Evolutionary conservation across 2,888 invertebrate species (phyloP), one percentile per base, ranked within the genome.

Genomic region (Uropetala carovei): DNA sequence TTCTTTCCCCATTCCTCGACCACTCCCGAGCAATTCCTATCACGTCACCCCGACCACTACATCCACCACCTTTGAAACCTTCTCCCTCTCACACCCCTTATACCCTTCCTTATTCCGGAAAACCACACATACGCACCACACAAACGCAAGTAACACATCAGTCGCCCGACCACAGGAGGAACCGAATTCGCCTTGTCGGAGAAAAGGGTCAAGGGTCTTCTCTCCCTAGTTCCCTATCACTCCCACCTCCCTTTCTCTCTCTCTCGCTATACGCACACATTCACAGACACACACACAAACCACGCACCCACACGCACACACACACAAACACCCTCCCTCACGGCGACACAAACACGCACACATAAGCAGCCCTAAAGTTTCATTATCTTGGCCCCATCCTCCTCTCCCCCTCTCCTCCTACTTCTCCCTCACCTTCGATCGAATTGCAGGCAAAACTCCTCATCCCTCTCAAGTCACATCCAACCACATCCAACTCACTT

Each of bases 311-410:
- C 75, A 75, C 27, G 22, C 27, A 27, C 75, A 75, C 75, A 75
- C 22, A 22, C n/a, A 56, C 22, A 16, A 57, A 85, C 57, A 58
- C 22, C 85, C 85, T 68, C n/a, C 68, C 68, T n/a, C 75, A 75
- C 22, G 22, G 43, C 43, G 5, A 43, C 43, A 43, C 3, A 27
- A n/a, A 27, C 22, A 75, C 22, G 22, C 75, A 27, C 75, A 75
- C 27, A 75, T 75, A 27, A 13, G 27, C 75, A 75, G 75, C 75
- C 13, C 85, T 85, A 16, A 57, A 85, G 58, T 85, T 58, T 58
- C 85, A 85, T 85, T 85, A 85, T 85, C 85, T 57, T 57, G 85
- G 85, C 57, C 57, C 9, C 85, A 85, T n/a, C 85, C 85, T 85
- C 8, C 85, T 56, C 11, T 13, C 57, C 57, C 75, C n/a, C 22